Base-by-base conservation (phyloP, 2,113 vertebrate genomes). In the Spea bombifrons region DNA sequence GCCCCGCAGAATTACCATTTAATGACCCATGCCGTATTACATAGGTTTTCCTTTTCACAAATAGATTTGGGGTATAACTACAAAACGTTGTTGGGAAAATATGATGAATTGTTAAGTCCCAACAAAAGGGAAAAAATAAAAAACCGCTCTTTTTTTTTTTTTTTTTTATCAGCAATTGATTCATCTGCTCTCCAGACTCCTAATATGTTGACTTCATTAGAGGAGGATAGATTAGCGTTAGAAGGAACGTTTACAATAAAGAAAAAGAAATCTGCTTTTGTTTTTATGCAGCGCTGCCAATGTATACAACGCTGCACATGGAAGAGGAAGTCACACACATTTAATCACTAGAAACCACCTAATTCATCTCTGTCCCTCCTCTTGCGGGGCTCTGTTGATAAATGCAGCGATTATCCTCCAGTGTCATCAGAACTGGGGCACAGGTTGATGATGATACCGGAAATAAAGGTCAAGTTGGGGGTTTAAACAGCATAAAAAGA, bases 181-280 rank as follows among this genome's bases (percentile, higher is more conserved):
- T 80, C 70, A 80, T 80, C 70, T 80, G 77, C 30, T 66, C 77
- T 80, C 77, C 77, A 80, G 77, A 80, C 66, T 71, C 30, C 48
- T 71, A 71, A 65, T 55, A 80, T 50, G 75, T 77, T 77, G 53
- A 70, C 67, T 71, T 76, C 57, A 59, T 80, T 80, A 57, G 69
- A 66, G 72, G 45, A 73, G 70, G 63, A 66, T 57, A 55, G 70
- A 80, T 80, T 80, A 80, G 43, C 77, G 57, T 73, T 66, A 73
- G 77, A 55, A 46, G 69, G 72, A 57, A 49, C 65, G 66, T 80
- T 80, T 80, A 80, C 77, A 52, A 67, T 73, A 73, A 66, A 71
- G 61, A 73, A 72, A 66, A 66, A 66, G n/a, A 65, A 66, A 47
- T 73, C n/a, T 63, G 61, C 52, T 50, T 79, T 73, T 55, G 16